Evolutionary conservation across 2,113 vertebrate species (phyloP).

Genomic region (Ornithorhynchus anatinus): DNA sequence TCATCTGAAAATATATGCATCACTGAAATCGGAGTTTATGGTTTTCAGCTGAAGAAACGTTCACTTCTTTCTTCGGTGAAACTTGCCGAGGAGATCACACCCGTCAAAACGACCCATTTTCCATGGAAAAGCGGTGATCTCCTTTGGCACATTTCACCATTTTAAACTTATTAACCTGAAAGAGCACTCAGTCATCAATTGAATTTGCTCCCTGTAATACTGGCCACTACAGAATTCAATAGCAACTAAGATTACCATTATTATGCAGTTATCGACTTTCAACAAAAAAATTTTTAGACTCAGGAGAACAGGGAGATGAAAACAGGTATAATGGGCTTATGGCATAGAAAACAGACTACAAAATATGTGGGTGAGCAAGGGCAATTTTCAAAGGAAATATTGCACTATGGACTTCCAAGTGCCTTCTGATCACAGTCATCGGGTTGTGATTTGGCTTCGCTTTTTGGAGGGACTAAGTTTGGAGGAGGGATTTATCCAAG

Average conservation of each 20-base stretch:
- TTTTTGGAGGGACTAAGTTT: background rate
- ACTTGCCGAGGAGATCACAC: background rate
- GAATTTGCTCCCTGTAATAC: background rate
- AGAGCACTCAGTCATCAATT: background rate
- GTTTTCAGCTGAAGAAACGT: background rate
- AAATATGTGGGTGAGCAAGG: background rate
- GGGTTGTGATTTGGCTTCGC: too few relatives aligned
- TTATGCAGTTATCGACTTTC: background rate
- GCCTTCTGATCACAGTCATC: too few relatives aligned
- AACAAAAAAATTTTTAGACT: constrained; percentile 10
- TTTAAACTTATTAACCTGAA: background rate
- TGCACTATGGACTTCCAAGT: background rate
- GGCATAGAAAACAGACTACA: background rate
- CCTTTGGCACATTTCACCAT: background rate
- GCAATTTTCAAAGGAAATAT: background rate
- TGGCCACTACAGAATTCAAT: constrained; percentile 1
- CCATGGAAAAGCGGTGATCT: background rate
- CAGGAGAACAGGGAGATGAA: constrained; percentile 3
- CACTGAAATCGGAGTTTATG: background rate
- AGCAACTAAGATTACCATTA: background rate
- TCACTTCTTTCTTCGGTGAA: background rate
- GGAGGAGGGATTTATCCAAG: background rate
- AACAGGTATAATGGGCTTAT: background rate
- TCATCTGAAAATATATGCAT: constrained; percentile 51
- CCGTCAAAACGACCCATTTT: background rate